Evolutionary conservation across 2,888 invertebrate species (phyloP), one percentile per base, ranked within the genome.

Genomic region (Lithodes maja): DNA sequence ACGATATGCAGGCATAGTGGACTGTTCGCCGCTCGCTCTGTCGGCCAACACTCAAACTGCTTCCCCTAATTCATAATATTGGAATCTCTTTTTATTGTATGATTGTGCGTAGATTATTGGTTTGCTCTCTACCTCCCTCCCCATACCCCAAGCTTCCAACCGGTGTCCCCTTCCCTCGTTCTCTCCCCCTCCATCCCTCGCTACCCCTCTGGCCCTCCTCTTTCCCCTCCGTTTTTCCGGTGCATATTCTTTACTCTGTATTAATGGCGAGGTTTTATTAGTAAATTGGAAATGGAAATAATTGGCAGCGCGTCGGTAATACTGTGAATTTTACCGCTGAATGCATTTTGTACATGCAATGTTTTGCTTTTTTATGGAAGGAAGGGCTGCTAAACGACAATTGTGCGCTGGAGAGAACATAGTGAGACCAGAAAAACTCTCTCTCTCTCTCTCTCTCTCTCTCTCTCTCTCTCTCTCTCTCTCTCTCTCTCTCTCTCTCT

Each of bases 91-190:
- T 85, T 85, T 85, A 79, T 80, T 87, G 79, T 87, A 79, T 61
- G 79, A 74, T 79, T 79, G 83, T 87, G 83, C 83, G 83, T 87
- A 83, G 83, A 87, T 83, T 87, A 83, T 79, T 87, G 87, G 87
- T 53, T n/a, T 74, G 79, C 53, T 33, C n/a, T n/a, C n/a, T n/a
- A n/a, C 33, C n/a, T 50, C n/a, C 81, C 68, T 68, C 81, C 81
- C 81, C 17, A 15, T n/a, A n/a, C n/a, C n/a, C n/a, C n/a, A n/a
- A n/a, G n/a, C n/a, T n/a, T n/a, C n/a, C n/a, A n/a, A n/a, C n/a
- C n/a, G 50, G 50, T 7, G 12, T 55, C 55, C 52, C 74, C 53
- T 9, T 2, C 15, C 81, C 81, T 9, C 33, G 15, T n/a, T 49
- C 75, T 7, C 50, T 7, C 15, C 61, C 53, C 69, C 53, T 55